Evolutionary conservation across 2,888 invertebrate genomes (phyloP).

Genomic region (Lumbricus terrestris): DNA sequence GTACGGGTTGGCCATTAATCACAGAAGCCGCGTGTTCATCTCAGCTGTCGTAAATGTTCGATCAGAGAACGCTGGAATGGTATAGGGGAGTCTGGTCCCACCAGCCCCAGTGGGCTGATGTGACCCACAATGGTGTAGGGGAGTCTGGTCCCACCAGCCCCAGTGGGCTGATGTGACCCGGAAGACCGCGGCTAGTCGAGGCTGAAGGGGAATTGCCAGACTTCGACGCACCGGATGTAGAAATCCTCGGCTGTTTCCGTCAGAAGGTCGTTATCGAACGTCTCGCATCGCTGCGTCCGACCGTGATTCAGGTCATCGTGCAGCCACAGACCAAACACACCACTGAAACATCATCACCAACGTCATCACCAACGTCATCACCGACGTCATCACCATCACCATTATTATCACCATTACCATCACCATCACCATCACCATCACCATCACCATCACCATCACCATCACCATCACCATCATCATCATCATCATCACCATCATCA

Average conservation of each 20-base stretch:
- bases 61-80: not conserved
- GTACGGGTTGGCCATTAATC: too few species aligned
- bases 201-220: constrained; percentile 25
- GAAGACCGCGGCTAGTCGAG: not conserved
- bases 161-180: not conserved
- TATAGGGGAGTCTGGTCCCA: not conserved
- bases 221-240: constrained; percentile 77
- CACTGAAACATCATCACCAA: constrained; percentile 65
- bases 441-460: not conserved
- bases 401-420: not conserved
- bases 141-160: not conserved
- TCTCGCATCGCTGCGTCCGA: constrained; percentile 89
- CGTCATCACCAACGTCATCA: not conserved
- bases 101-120: not conserved
- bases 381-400: not conserved
- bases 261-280: constrained; percentile 92
- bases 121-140: too few species aligned
- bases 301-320: constrained; percentile 96
- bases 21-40: not conserved
- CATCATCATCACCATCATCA: not conserved
- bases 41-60: not conserved
- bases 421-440: not conserved
- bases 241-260: constrained; percentile 84
- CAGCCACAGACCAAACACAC: constrained; percentile 95
- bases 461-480: not conserved